Conservation (phyloP, 1,140 invertebrate species). For the Heliconius melpomene region DNA sequence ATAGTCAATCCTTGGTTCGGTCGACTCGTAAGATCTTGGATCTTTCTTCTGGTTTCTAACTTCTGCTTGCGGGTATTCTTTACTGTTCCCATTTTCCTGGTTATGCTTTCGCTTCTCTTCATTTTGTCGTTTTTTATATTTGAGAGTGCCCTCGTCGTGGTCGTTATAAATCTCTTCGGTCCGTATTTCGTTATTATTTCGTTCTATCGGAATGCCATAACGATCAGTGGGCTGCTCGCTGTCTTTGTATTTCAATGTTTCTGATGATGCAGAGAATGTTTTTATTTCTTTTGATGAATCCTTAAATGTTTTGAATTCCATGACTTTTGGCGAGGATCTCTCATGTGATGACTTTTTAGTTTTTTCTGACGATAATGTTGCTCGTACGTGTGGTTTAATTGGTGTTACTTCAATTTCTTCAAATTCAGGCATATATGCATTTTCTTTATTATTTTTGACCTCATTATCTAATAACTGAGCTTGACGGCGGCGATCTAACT, state of each 20-base stretch:
- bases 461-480: constrained; percentile 64
- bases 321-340: constrained; percentile 65
- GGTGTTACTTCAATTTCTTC: constrained; percentile 78
- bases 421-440: constrained; percentile 76
- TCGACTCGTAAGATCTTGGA: constrained; percentile 54
- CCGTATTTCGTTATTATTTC: constrained; percentile 65
- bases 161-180: constrained; percentile 66
- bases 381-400: constrained; percentile 76
- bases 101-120: constrained; percentile 73
- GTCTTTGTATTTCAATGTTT: constrained; percentile 77
- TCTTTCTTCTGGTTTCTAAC: constrained; percentile 67
- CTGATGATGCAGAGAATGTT: constrained; percentile 78
- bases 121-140: constrained; percentile 74
- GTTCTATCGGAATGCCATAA: constrained; percentile 68
- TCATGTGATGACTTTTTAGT: constrained; percentile 69
- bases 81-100: constrained; percentile 65
- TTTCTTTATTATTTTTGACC: constrained; percentile 76
- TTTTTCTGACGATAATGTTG: constrained; percentile 71
- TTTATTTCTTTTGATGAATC: constrained; percentile 79
- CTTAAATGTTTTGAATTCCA: constrained; percentile 81
- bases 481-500: constrained; percentile 76
- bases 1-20: constrained; percentile 78
- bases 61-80: constrained; percentile 72
- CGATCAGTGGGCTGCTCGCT: constrained; percentile 68
- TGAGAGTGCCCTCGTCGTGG: constrained; percentile 75